These are phyloP conservation scores for Phenacoccus solenopsis DNA, from an alignment of 1,140 invertebrate genomes.

Conservation along the genomic window DNA sequence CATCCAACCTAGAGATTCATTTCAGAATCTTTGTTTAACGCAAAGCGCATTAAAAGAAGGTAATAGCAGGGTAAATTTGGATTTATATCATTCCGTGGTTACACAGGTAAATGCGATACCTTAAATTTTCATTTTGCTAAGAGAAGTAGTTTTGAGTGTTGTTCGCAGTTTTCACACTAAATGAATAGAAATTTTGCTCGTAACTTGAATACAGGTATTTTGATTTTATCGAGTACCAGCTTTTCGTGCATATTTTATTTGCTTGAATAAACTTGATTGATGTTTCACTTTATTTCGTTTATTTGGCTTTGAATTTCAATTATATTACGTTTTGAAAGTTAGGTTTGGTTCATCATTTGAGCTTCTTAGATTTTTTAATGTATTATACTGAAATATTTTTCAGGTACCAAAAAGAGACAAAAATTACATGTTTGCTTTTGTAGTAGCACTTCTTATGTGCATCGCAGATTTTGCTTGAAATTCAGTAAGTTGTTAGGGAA, in stretches of 20 bases:
- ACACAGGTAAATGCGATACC: slow-evolving; percentile 63
- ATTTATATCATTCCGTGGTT: slow-evolving; percentile 29
- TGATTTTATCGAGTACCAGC: slow-evolving; percentile 37
- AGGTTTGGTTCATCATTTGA: neutral
- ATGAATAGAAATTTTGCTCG: too few species aligned
- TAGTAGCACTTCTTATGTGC: neutral
- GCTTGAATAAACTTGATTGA: slow-evolving; percentile 57
- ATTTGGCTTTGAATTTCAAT: too few species aligned
- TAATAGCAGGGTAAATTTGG: slow-evolving; percentile 39
- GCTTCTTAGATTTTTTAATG: neutral
- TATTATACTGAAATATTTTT: neutral
- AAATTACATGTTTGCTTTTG: slow-evolving; percentile 5
- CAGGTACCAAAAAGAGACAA: neutral
- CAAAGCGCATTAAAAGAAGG: slow-evolving; percentile 47
- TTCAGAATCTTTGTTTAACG: slow-evolving; percentile 67
- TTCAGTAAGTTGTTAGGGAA: neutral
- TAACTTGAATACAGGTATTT: slow-evolving; percentile 46
- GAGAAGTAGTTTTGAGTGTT: slow-evolving; percentile 76
- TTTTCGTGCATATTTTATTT: slow-evolving; percentile 32
- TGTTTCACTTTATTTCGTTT: neutral
- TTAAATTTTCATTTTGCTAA: too few species aligned
- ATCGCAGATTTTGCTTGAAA: slow-evolving; percentile 4
- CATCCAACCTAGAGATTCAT: slow-evolving; percentile 78
- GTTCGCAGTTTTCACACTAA: slow-evolving; percentile 45
- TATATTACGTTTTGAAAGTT: neutral